Percentiles rank a stretch among this genome's conserved stretches.
These are phyloP conservation scores for Micropterix aruncella DNA, from an alignment of 2,888 invertebrate species.

Conservation along the genomic window DNA sequence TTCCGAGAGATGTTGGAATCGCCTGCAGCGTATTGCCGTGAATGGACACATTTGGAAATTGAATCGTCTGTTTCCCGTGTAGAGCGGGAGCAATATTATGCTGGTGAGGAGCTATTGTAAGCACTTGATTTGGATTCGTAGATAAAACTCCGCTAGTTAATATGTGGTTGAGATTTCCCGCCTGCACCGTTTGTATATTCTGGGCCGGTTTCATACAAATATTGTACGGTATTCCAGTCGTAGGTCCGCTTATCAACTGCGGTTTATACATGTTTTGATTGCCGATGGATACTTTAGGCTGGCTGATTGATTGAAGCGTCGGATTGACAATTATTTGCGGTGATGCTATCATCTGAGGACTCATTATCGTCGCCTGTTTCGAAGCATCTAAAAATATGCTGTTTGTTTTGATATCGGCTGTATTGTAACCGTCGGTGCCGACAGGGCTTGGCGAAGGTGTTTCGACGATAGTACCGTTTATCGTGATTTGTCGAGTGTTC, in stretches of 20 bases:
- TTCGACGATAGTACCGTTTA: constrained; percentile 38
- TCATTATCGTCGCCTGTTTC: constrained; percentile 17
- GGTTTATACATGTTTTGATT: constrained; percentile 30
- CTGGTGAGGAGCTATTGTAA: constrained; percentile 31
- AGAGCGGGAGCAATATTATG: constrained; percentile 26
- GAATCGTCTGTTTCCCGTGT: constrained; percentile 29
- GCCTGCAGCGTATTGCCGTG: constrained; percentile 36
- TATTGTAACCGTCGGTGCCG: constrained; percentile 21
- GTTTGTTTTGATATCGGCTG: constrained; percentile 34
- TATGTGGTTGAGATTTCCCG: constrained; percentile 26
- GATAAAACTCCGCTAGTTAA: constrained; percentile 31
- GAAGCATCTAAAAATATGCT: constrained; percentile 19
- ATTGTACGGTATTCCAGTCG: constrained; percentile 28
- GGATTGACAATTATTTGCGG: constrained; percentile 38
- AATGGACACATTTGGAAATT: constrained; percentile 34
- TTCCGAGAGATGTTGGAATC: constrained; percentile 25
- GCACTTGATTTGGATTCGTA: constrained; percentile 35
- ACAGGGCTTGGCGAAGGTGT: constrained; percentile 35
- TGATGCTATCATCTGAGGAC: constrained; percentile 32
- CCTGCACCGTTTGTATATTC: constrained; percentile 28
- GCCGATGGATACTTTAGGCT: constrained; percentile 29
- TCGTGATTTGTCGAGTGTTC: constrained; percentile 37
- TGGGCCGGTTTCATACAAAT: constrained; percentile 37
- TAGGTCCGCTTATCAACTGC: constrained; percentile 33
- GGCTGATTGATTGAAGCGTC: constrained; percentile 30